Evolutionary conservation across 2,888 invertebrate species (phyloP).

Genomic region (Nineta flava): DNA sequence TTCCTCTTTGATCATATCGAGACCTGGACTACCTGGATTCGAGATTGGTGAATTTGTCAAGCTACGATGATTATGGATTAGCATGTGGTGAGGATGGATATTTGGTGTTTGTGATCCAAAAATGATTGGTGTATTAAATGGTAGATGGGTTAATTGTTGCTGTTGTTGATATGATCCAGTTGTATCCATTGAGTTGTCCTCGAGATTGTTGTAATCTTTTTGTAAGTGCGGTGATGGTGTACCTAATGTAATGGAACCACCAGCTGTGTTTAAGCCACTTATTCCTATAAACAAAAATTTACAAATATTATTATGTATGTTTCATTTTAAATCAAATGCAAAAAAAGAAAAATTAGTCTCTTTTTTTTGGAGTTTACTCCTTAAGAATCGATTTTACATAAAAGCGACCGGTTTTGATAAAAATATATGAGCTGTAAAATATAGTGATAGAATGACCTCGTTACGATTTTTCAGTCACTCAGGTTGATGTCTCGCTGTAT

Average conservation of each 20-base stretch:
- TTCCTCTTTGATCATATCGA: constrained; percentile 68
- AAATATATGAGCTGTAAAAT: too few species aligned
- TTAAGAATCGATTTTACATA: too few species aligned
- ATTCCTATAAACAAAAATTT: constrained; percentile 33
- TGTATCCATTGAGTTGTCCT: constrained; percentile 5
- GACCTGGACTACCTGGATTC: constrained; percentile 45
- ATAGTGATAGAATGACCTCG: too few species aligned
- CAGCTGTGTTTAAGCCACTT: constrained; percentile 54
- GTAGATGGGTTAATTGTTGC: constrained; percentile 14
- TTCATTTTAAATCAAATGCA: too few species aligned
- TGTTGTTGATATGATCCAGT: constrained; percentile 13
- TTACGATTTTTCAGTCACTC: too few species aligned
- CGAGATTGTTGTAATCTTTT: constrained; percentile 12
- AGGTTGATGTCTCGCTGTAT: too few species aligned
- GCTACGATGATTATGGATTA: constrained; percentile 34
- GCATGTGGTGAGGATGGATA: constrained; percentile 23
- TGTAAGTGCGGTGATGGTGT: constrained; percentile 36
- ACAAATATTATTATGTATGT: too few species aligned
- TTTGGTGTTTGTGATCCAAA: constrained; percentile 12
- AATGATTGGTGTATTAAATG: constrained; percentile 15
- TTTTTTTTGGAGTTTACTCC: too few species aligned
- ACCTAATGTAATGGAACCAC: constrained; percentile 54
- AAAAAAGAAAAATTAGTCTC: too few species aligned
- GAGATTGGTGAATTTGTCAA: constrained; percentile 45
- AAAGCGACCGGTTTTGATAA: too few species aligned